These are phyloP conservation scores for Melanophora roralis DNA, from an alignment of 2,888 invertebrate species.

Conservation along the genomic window DNA sequence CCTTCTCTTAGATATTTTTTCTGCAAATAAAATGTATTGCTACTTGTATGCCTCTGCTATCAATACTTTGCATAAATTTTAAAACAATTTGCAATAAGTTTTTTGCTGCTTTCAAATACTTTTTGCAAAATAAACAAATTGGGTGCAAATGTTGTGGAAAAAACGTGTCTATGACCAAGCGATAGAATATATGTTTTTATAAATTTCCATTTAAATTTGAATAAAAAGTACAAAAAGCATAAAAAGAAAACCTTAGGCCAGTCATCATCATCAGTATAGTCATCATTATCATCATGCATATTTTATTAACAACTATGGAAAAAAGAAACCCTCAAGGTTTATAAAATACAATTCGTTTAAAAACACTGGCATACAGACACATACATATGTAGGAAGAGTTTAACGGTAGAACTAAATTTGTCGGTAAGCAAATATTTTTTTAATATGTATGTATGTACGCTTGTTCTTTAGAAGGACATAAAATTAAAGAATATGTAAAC, in stretches of 20 bases:
- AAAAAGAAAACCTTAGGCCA: constrained; percentile 32
- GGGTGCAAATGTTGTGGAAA: constrained; percentile 59
- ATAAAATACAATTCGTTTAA: constrained; percentile 33
- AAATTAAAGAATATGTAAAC: constrained; percentile 20
- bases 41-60: background rate
- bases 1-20: constrained; percentile 4
- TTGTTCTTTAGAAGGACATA: constrained; percentile 40
- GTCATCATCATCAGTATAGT: constrained; percentile 34
- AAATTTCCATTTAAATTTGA: background rate
- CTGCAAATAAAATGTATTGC: background rate
- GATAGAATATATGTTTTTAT: background rate
- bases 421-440: constrained; percentile 31
- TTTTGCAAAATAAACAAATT: constrained; percentile 40
- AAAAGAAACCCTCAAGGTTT: constrained; percentile 35
- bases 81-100: constrained; percentile 51
- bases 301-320: constrained; percentile 34
- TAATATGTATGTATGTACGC: constrained; percentile 25
- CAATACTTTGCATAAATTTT: constrained; percentile 48
- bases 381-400: background rate
- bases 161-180: constrained; percentile 57
- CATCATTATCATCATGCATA: constrained; percentile 32
- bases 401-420: constrained; percentile 15
- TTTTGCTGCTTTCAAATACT: constrained; percentile 8
- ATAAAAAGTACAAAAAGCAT: constrained; percentile 1
- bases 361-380: constrained; percentile 10